Conservation (phyloP, 1,140 invertebrate species). For the Elysia chlorotica region DNA sequence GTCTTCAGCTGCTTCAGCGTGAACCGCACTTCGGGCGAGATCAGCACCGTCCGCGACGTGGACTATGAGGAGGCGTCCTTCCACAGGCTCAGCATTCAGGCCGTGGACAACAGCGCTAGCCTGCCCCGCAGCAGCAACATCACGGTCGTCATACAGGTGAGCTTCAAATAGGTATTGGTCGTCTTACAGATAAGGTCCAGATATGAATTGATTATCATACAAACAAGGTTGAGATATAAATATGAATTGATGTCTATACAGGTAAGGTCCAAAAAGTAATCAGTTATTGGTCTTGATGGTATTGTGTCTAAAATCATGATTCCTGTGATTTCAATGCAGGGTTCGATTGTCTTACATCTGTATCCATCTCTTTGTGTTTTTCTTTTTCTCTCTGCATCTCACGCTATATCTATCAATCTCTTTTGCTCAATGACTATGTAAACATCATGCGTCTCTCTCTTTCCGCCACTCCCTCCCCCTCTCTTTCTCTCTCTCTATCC, state of each 20-base stretch:
- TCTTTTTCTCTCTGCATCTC: not conserved
- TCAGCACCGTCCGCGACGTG: slow-evolving; percentile 92
- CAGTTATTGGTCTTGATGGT: too few species aligned
- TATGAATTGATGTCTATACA: too few species aligned
- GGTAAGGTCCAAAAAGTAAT: too few species aligned
- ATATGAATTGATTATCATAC: too few species aligned
- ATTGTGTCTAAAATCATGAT: too few species aligned
- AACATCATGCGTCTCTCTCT: too few species aligned
- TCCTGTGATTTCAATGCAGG: too few species aligned
- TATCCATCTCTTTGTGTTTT: not conserved
- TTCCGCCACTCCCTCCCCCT: not conserved
- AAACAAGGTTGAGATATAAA: too few species aligned
- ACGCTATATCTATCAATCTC: not conserved
- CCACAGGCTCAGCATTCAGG: slow-evolving; percentile 50
- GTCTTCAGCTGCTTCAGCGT: slow-evolving; percentile 96
- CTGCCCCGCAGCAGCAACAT: slow-evolving; percentile 61
- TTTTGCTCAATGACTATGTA: too few species aligned
- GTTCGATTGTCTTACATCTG: slow-evolving; percentile 80
- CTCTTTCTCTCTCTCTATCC: not conserved
- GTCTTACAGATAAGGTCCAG: too few species aligned
- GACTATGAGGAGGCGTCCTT: slow-evolving; percentile 86
- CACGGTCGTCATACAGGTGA: slow-evolving; percentile 80
- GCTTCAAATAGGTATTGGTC: too few species aligned
- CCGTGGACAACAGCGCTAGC: slow-evolving; percentile 49
- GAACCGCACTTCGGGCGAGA: slow-evolving; percentile 95